Evolutionary conservation across 2,888 invertebrate genomes (phyloP).

Genomic region (Tigriopus californicus): DNA sequence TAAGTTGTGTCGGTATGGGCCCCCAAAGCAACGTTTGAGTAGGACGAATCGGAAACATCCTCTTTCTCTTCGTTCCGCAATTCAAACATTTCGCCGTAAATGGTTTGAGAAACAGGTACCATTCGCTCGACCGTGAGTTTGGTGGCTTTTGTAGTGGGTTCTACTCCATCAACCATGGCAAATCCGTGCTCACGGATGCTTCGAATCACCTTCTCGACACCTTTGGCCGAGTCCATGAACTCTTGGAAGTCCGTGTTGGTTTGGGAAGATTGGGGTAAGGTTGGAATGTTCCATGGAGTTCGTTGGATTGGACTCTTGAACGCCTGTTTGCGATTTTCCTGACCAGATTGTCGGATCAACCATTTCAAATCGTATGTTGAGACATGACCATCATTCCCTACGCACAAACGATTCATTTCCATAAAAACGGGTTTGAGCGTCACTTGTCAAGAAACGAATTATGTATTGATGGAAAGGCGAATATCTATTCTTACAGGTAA

Average conservation of each 20-base stretch:
- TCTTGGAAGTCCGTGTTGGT: background rate
- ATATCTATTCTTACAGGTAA: too few species aligned
- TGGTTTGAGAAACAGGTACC: background rate
- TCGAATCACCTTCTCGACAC: background rate
- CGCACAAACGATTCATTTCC: too few species aligned
- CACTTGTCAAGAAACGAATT: too few species aligned
- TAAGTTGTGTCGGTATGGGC: conserved; percentile 62
- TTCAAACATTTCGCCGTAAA: background rate
- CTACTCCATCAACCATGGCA: background rate
- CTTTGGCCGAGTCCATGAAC: background rate
- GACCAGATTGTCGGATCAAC: too few species aligned
- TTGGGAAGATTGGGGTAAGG: background rate
- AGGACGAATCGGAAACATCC: conserved; percentile 44
- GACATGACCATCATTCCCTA: too few species aligned
- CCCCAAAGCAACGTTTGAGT: conserved; percentile 43
- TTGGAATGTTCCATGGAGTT: too few species aligned
- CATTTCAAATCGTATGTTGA: too few species aligned
- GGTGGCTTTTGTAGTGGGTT: background rate
- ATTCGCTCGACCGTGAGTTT: background rate
- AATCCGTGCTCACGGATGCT: background rate
- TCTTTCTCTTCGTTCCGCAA: background rate
- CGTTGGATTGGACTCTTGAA: too few species aligned
- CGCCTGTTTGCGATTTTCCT: too few species aligned
- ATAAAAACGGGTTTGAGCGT: too few species aligned
- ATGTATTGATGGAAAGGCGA: too few species aligned